Conservation (phyloP, 2,888 invertebrate genomes). For the Diadromus collaris region DNA sequence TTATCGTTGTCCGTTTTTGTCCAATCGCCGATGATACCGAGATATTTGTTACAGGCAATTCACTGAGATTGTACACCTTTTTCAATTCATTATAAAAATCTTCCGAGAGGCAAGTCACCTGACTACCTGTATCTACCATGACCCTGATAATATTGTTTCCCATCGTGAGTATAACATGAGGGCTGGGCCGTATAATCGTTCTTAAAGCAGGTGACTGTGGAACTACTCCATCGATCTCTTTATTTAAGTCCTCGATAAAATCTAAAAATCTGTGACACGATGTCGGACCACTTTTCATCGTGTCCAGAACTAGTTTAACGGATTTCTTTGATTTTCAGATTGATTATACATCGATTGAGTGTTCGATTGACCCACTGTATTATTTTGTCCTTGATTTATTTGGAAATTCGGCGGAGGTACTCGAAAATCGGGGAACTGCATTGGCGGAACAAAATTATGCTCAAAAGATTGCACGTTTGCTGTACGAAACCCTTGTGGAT, state of each 20-base stretch:
- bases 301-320: slow-evolving; percentile 26
- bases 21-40: slow-evolving; percentile 48
- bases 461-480: no score
- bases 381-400: no score
- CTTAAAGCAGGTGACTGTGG: neutral
- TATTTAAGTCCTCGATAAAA: slow-evolving; percentile 32
- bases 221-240: slow-evolving; percentile 13
- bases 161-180: slow-evolving; percentile 7
- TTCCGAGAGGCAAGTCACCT: slow-evolving; percentile 58
- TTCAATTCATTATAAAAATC: slow-evolving; percentile 60
- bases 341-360: neutral
- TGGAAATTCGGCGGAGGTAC: slow-evolving; percentile 23
- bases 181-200: neutral
- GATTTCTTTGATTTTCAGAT: neutral
- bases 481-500: no score
- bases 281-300: slow-evolving; percentile 26
- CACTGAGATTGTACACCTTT: slow-evolving; percentile 46
- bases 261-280: slow-evolving; percentile 21
- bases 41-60: slow-evolving; percentile 47
- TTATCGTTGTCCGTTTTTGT: slow-evolving; percentile 10
- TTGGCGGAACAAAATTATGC: neutral
- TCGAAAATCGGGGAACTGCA: slow-evolving; percentile 9
- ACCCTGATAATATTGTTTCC: slow-evolving; percentile 4
- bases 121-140: slow-evolving; percentile 5
- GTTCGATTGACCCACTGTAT: neutral